Percentiles rank a stretch among this genome's conserved stretches.
Evolutionary conservation across 2,888 invertebrate species (phyloP).

Genomic region (Rutpela maculata): DNA sequence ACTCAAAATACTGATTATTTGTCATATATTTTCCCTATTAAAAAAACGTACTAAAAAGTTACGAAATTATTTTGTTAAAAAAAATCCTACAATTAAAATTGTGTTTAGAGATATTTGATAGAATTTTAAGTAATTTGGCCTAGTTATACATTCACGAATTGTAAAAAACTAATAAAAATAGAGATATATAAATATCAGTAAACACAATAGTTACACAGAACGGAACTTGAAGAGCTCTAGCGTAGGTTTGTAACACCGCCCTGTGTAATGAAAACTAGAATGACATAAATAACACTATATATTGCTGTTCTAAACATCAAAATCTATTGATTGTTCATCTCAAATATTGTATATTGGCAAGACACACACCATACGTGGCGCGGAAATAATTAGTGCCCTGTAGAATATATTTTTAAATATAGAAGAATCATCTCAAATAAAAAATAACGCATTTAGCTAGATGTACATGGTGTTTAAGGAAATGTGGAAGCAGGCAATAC

Average conservation of each 20-base stretch:
- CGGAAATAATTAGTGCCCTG: conserved; percentile 20
- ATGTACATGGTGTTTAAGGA: too few species aligned
- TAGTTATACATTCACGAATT: conserved; percentile 14
- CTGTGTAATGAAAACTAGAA: conserved; percentile 28
- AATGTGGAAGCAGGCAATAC: too few species aligned
- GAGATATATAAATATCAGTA: conserved; percentile 34
- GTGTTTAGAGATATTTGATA: conserved; percentile 36
- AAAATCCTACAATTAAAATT: conserved; percentile 28
- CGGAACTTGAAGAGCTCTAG: neutral
- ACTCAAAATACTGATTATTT: conserved; percentile 41
- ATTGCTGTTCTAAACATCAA: conserved; percentile 62
- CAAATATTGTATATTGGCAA: conserved; percentile 43
- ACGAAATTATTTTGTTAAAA: conserved; percentile 30
- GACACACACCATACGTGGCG: conserved; percentile 12
- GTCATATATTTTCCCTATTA: conserved; percentile 35
- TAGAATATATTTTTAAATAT: too few species aligned
- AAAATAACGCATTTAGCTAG: too few species aligned
- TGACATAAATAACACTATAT: conserved; percentile 55
- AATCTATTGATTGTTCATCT: conserved; percentile 63
- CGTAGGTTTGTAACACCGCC: neutral
- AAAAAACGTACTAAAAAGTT: conserved; percentile 36
- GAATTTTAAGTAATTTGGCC: conserved; percentile 43
- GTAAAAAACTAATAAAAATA: conserved; percentile 27
- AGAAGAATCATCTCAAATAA: too few species aligned
- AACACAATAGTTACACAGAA: conserved; percentile 32